Conservation (phyloP, 1,140 invertebrate species). For the Bombus affinis region DNA sequence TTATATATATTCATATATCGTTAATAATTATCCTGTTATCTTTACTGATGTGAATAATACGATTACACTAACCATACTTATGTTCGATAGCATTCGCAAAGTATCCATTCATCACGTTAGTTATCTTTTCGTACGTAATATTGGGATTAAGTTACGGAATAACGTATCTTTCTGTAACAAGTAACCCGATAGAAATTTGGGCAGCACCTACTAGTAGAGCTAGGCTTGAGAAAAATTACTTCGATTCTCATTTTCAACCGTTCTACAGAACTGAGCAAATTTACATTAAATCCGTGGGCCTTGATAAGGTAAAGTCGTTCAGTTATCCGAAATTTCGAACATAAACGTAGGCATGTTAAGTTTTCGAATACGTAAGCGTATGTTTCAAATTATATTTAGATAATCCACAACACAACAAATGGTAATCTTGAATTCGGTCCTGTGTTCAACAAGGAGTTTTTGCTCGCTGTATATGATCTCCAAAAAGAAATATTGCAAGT, state of each 20-base stretch:
- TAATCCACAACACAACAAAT: conserved; percentile 67
- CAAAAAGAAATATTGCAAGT: conserved; percentile 85
- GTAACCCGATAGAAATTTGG: conserved; percentile 96
- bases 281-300: conserved; percentile 85
- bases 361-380: too few relatives aligned
- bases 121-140: conserved; percentile 84
- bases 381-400: conserved; percentile 33
- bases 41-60: background rate
- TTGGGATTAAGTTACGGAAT: conserved; percentile 86
- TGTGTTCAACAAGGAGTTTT: conserved; percentile 87
- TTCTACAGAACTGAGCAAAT: conserved; percentile 96
- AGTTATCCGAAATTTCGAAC: background rate
- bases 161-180: conserved; percentile 86
- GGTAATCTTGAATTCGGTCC: conserved; percentile 84
- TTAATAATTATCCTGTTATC: too few relatives aligned
- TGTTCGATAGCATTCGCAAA: conserved; percentile 84
- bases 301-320: conserved; percentile 70
- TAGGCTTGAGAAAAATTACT: conserved; percentile 91
- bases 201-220: conserved; percentile 89
- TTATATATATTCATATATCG: background rate
- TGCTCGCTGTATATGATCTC: conserved; percentile 86
- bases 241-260: conserved; percentile 92
- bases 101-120: conserved; percentile 85
- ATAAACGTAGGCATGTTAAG: background rate
- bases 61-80: background rate